Conservation (phyloP, 2,888 invertebrate genomes). For the Patella pellucida region DNA sequence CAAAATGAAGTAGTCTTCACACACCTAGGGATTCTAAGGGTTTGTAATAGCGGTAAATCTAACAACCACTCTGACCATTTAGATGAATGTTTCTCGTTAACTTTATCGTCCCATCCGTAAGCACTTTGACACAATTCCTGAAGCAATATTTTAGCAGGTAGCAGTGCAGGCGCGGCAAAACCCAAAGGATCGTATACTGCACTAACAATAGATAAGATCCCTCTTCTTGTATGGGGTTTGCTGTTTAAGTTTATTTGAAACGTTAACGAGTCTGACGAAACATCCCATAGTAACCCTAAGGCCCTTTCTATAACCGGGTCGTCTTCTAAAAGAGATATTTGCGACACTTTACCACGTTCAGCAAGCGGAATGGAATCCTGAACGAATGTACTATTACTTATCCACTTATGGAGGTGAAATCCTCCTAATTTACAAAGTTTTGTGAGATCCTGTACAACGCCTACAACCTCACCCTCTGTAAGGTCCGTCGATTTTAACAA, state of each 20-base stretch:
- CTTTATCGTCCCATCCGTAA: constrained; percentile 14
- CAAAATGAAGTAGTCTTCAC: background rate
- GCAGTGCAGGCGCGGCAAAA: constrained; percentile 9
- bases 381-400: constrained; percentile 22
- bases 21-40: background rate
- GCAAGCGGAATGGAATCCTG: constrained; percentile 20
- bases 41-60: background rate
- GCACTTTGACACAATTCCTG: constrained; percentile 13
- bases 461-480: background rate
- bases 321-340: constrained; percentile 15
- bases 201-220: constrained; percentile 14
- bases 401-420: constrained; percentile 26
- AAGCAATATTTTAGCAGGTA: constrained; percentile 13
- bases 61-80: background rate
- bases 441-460: constrained; percentile 22
- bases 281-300: constrained; percentile 27
- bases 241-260: background rate
- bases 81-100: background rate
- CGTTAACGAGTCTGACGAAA: constrained; percentile 14
- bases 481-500: constrained; percentile 27
- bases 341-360: constrained; percentile 10
- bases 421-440: constrained; percentile 20
- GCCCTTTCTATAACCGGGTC: constrained; percentile 21
- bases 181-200: constrained; percentile 23
- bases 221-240: constrained; percentile 9